Conservation (phyloP, 2,113 vertebrate species). For the Ageneiosus marmoratus region DNA sequence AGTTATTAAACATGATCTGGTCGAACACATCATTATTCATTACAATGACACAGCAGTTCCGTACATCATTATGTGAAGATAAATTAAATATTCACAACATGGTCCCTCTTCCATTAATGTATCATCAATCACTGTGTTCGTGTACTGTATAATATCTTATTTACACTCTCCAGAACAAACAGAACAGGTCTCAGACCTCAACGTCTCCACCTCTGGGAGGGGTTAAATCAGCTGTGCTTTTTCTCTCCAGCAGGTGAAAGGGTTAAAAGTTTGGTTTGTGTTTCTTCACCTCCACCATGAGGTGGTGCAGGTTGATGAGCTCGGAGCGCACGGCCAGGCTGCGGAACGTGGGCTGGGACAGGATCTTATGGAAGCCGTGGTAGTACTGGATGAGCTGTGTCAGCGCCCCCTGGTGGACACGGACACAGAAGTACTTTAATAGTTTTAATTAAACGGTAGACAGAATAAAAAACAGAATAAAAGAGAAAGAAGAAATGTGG, state of each 20-base stretch:
- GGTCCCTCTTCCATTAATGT: neutral
- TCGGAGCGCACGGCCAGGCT: constrained; percentile 84
- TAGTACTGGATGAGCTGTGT: constrained; percentile 95
- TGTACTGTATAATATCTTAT: neutral
- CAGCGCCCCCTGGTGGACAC: constrained; percentile 78
- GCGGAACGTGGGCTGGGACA: constrained; percentile 84
- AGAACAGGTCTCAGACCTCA: neutral
- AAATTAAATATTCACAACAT: neutral
- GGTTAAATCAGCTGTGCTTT: neutral
- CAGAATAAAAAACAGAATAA: neutral
- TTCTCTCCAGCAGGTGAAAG: neutral
- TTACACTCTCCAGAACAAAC: neutral
- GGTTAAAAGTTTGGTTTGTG: constrained; percentile 89
- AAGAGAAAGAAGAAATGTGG: neutral
- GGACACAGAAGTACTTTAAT: neutral
- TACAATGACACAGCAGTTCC: no score
- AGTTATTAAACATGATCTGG: no score
- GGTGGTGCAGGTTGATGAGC: constrained; percentile 93
- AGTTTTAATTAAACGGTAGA: neutral
- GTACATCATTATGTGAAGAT: no score
- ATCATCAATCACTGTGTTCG: neutral
- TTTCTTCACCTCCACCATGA: constrained; percentile 95
- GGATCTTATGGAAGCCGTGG: constrained; percentile 89
- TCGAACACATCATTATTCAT: no score
- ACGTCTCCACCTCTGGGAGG: neutral